Percentiles rank a stretch among this genome's conserved stretches.
Evolutionary conservation across 2,113 vertebrate species (phyloP).

Genomic region (Peucedramus taeniatus): DNA sequence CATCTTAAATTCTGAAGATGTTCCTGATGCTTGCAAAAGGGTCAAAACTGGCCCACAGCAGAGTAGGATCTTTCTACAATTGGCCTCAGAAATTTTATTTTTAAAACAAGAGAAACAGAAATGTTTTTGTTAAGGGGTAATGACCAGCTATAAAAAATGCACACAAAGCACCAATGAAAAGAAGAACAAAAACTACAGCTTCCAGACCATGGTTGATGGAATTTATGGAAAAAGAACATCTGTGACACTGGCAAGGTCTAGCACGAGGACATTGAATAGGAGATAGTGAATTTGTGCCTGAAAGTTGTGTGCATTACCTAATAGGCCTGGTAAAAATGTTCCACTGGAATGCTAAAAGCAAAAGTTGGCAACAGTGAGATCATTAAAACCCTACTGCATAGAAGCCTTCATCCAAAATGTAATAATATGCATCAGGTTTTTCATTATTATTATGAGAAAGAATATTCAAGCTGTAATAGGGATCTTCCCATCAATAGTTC

Average conservation of each 20-base stretch:
- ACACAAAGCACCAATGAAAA: background rate
- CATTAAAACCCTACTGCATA: conserved; percentile 24
- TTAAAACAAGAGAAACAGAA: background rate
- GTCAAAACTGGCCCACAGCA: background rate
- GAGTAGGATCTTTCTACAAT: background rate
- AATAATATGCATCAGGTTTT: background rate
- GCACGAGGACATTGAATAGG: background rate
- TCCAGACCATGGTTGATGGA: background rate
- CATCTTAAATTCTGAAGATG: background rate
- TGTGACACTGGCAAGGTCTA: conserved; percentile 24
- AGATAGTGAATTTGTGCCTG: background rate
- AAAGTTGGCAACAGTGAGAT: conserved; percentile 28
- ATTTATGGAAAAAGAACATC: conserved; percentile 39
- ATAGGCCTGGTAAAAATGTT: conserved; percentile 23
- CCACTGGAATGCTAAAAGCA: background rate
- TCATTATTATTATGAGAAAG: background rate
- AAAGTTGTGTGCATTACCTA: conserved; percentile 8
- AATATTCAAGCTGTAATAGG: background rate
- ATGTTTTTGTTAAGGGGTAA: background rate
- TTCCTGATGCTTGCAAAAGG: background rate
- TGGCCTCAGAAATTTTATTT: background rate
- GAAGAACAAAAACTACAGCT: background rate
- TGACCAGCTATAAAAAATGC: background rate
- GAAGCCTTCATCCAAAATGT: conserved; percentile 7
- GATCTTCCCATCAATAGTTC: background rate